These are phyloP conservation scores for Protonemura montana DNA, from an alignment of 2,888 invertebrate genomes.

Conservation along the genomic window DNA sequence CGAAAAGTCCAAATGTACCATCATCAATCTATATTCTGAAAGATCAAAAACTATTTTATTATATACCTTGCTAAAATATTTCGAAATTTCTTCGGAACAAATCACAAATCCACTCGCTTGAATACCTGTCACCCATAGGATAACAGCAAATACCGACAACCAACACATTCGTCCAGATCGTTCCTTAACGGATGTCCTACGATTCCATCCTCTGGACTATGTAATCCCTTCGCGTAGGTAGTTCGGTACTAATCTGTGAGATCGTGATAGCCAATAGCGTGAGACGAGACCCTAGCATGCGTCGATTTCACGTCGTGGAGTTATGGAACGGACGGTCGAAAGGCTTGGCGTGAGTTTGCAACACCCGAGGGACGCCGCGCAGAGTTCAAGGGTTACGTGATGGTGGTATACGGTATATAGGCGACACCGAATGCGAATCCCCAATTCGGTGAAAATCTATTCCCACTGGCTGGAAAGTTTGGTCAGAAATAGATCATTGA, in stretches of 20 bases:
- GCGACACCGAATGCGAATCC: not conserved
- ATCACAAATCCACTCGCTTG: too few relatives aligned
- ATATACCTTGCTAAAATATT: too few relatives aligned
- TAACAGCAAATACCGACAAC: not conserved
- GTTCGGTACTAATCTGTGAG: not conserved
- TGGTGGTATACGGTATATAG: not conserved
- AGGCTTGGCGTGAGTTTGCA: not conserved
- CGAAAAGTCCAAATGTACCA: too few relatives aligned
- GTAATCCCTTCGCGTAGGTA: not conserved
- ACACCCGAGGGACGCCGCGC: not conserved
- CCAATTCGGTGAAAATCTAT: not conserved
- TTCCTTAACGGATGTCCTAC: not conserved
- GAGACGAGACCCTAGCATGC: not conserved
- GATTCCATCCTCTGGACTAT: not conserved
- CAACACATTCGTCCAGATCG: not conserved
- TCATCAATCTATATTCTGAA: too few relatives aligned
- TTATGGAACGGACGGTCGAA: not conserved
- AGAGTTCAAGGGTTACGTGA: not conserved
- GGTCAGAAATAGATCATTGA: conserved; percentile 4
- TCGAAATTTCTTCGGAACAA: too few relatives aligned
- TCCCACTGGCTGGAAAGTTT: not conserved
- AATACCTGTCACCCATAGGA: too few relatives aligned
- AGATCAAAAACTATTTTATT: too few relatives aligned
- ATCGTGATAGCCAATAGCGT: not conserved
- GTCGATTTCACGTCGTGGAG: not conserved